Base-by-base conservation (phyloP, 2,888 invertebrate genomes). In the Lepidochitona cinerea region DNA sequence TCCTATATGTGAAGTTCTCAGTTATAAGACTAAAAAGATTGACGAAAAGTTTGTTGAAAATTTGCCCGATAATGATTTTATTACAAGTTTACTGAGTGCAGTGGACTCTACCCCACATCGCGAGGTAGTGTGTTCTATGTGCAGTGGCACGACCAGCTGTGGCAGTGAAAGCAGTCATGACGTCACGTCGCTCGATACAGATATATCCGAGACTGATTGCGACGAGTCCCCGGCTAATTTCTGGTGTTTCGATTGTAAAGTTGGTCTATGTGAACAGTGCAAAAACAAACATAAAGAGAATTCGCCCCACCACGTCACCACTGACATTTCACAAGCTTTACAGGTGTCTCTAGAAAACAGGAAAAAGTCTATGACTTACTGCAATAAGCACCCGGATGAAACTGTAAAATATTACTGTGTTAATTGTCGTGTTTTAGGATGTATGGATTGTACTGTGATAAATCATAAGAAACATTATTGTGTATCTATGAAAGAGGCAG, bases 391-490 rank as follows among this genome's bases (percentile, higher is more conserved):
- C n/a, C 66, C 66, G 3, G 66, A 66, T 66, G 66, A 66, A 18
- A 23, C 3, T 3, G 23, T 66, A 9, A 66, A 66, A n/a, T 66
- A 66, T 36, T 66, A 23, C 9, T 66, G 66, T 9, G 66, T 66
- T 1, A 66, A 66, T 26, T 66, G 66, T 35, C 66, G 66, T n/a
- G 37, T 35, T 29, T 35, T 66, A 29, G 66, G 36, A 14, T 66
- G 66, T 36, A 66, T 66, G 66, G 36, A 66, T 36, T 66, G 66
- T 66, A 66, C 66, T 14, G 66, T 66, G 2, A 32, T 36, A 66
- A 37, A 35, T 37, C 66, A 66, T 36, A 66, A 66, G 35, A 66
- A 66, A 66, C 66, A 66, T 66, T 66, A 66, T 18, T 66, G 66
- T 66, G 66, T 66, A 9, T 66, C 66, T 35, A 37, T 26, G 4